These are phyloP conservation scores for Microctonus aethiopoides DNA, from an alignment of 2,888 invertebrate genomes.

Conservation along the genomic window DNA sequence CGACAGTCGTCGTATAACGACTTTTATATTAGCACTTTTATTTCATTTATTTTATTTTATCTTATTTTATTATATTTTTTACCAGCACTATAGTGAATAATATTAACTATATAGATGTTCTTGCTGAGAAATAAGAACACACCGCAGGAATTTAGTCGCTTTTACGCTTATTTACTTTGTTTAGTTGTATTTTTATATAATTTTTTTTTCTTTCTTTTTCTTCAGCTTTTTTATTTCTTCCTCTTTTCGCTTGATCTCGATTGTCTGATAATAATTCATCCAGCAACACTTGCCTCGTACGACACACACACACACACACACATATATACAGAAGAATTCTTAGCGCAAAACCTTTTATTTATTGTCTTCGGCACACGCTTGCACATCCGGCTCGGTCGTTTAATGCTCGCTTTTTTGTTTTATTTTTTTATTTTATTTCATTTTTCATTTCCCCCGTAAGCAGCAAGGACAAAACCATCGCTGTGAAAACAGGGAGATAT, in stretches of 20 bases:
- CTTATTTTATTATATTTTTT: constrained; percentile 1
- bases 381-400: constrained; percentile 24
- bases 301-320: neutral
- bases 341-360: constrained; percentile 25
- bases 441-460: neutral
- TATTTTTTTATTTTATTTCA: no score
- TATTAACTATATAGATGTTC: constrained; percentile 11
- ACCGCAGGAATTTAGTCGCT: constrained; percentile 17
- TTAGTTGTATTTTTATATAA: neutral
- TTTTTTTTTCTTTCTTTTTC: neutral
- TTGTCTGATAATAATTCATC: constrained; percentile 32
- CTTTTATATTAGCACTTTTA: neutral
- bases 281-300: constrained; percentile 20
- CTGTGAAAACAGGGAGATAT: neutral
- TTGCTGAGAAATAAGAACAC: constrained; percentile 18
- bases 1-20: neutral
- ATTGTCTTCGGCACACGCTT: constrained; percentile 25
- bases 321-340: neutral
- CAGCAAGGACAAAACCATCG: neutral
- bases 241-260: neutral
- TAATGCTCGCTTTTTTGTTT: constrained; percentile 1
- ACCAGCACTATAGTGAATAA: neutral
- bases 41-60: neutral
- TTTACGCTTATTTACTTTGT: constrained; percentile 22
- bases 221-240: constrained; percentile 18